Evolutionary conservation across 2,888 invertebrate genomes (phyloP).

Genomic region (Synanthedon myopaeformis): DNA sequence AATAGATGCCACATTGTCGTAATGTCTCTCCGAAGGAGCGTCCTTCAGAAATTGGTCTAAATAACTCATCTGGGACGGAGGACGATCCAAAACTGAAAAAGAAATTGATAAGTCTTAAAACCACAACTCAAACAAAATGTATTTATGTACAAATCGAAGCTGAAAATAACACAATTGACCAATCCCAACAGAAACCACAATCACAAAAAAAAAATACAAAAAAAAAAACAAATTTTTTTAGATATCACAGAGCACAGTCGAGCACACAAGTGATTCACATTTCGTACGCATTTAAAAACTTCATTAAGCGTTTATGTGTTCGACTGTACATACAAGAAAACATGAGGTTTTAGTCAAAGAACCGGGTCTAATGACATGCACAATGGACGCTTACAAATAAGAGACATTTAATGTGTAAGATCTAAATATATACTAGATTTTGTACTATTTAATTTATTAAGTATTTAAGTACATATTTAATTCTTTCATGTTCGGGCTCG

Average conservation of each 20-base stretch:
- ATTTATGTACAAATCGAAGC: constrained; percentile 6
- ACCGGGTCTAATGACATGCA: constrained; percentile 45
- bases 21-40: constrained; percentile 54
- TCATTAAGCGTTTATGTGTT: constrained; percentile 16
- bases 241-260: background rate
- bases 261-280: background rate
- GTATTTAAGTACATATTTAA: no score
- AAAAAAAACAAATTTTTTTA: background rate
- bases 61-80: constrained; percentile 92
- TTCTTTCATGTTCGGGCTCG: no score
- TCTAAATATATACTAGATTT: constrained; percentile 12
- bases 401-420: no score
- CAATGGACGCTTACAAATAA: constrained; percentile 35
- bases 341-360: constrained; percentile 32
- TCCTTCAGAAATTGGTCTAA: constrained; percentile 91
- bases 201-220: constrained; percentile 24
- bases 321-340: constrained; percentile 24
- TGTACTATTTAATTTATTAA: constrained; percentile 30
- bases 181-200: constrained; percentile 60
- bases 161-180: constrained; percentile 37
- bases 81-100: constrained; percentile 85
- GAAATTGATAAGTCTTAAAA: background rate
- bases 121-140: constrained; percentile 2
- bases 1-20: constrained; percentile 56
- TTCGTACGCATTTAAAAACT: background rate